These are phyloP conservation scores for Cranoglanis bouderius DNA, from an alignment of 2,113 vertebrate species.

Conservation along the genomic window DNA sequence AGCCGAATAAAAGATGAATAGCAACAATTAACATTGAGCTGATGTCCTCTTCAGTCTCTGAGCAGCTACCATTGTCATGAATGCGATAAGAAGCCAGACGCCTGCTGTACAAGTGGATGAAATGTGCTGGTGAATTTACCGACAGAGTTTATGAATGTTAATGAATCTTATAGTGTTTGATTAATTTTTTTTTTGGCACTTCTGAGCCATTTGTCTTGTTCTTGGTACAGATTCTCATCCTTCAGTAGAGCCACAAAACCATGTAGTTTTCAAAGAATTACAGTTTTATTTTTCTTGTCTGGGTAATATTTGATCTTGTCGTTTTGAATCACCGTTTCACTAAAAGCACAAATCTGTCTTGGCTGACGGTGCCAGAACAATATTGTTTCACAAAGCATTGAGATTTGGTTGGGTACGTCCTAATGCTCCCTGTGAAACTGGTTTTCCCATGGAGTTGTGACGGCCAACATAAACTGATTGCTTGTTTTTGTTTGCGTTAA, in stretches of 20 bases:
- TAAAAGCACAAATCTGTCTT: conserved; percentile 53
- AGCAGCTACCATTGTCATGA: conserved; percentile 37
- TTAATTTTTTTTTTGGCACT: conserved; percentile 17
- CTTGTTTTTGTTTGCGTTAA: conserved; percentile 18
- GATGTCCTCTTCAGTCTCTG: conserved; percentile 37
- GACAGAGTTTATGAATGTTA: conserved; percentile 11
- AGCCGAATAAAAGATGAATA: conserved; percentile 42
- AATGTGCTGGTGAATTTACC: conserved; percentile 4
- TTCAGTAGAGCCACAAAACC: background rate
- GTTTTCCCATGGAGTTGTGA: background rate
- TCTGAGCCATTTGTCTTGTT: background rate
- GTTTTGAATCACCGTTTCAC: conserved; percentile 58
- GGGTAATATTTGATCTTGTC: conserved; percentile 54
- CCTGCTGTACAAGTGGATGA: background rate
- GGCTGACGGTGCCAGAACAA: conserved; percentile 48
- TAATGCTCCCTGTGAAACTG: conserved; percentile 24
- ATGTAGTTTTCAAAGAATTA: background rate
- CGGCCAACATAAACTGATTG: background rate
- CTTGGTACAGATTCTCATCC: background rate
- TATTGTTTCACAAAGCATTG: conserved; percentile 37
- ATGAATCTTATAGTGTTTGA: background rate
- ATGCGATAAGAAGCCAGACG: conserved; percentile 1
- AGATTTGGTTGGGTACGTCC: conserved; percentile 19
- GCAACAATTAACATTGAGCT: conserved; percentile 34
- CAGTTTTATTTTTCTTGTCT: conserved; percentile 47